These are phyloP conservation scores for Anguilla marmorata DNA, from an alignment of 2,797 vertebrate species.

Conservation along the genomic window DNA sequence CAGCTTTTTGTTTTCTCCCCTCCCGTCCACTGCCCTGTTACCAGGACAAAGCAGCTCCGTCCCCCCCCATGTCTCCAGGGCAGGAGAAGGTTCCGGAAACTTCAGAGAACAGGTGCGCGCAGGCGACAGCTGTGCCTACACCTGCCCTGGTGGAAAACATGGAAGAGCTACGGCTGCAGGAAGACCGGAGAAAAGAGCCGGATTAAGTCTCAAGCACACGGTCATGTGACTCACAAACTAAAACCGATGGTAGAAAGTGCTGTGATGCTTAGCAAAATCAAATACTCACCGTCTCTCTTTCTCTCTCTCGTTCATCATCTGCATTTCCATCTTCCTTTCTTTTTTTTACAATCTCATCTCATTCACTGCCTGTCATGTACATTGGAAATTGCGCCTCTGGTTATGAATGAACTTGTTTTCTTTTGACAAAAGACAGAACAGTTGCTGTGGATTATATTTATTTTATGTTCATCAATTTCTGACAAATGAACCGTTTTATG, in stretches of 20 bases:
- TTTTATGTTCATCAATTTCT: background rate
- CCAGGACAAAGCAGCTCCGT: background rate
- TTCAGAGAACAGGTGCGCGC: conserved; percentile 43
- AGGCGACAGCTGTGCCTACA: conserved; percentile 68
- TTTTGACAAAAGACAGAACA: background rate
- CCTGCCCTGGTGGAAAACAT: conserved; percentile 74
- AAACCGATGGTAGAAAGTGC: conserved; percentile 34
- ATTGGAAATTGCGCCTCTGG: background rate
- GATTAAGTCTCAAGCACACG: conserved; percentile 59
- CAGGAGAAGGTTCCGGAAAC: conserved; percentile 22
- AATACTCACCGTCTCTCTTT: background rate
- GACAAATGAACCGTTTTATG: background rate
- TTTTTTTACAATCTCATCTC: background rate
- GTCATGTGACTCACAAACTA: background rate
- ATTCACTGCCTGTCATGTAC: background rate
- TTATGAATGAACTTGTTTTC: background rate
- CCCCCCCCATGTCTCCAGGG: background rate
- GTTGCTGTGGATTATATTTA: background rate
- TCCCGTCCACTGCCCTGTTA: too few species aligned
- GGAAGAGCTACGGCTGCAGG: conserved; percentile 73
- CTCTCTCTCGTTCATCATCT: background rate
- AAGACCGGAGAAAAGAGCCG: conserved; percentile 74
- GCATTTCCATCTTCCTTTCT: background rate
- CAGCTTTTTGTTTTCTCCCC: background rate
- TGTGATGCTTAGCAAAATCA: background rate